Evolutionary conservation across 1,140 invertebrate genomes (phyloP).

Genomic region (Trichomalopsis sarcophagae): DNA sequence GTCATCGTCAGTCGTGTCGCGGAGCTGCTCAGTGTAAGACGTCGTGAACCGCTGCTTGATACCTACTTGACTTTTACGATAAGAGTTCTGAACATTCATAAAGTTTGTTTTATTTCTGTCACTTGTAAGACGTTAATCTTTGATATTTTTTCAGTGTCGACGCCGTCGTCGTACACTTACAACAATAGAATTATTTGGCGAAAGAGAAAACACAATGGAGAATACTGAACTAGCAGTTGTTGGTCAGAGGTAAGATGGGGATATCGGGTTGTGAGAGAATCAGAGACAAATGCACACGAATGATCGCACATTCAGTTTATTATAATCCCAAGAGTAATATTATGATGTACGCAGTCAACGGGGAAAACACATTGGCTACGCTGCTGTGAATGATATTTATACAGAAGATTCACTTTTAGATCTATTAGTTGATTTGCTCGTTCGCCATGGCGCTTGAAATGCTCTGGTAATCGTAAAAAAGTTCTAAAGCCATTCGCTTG

Average conservation of each 20-base stretch:
- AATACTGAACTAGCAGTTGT: not conserved
- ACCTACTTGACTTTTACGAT: no score
- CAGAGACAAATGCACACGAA: not conserved
- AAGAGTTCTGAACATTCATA: no score
- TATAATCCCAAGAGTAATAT: conserved; percentile 54
- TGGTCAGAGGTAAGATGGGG: not conserved
- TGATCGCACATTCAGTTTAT: conserved; percentile 45
- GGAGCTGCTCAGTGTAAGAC: no score
- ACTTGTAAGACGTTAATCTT: no score
- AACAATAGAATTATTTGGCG: no score
- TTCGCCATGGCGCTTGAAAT: not conserved
- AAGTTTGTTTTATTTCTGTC: no score
- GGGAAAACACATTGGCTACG: conserved; percentile 11
- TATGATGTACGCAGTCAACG: conserved; percentile 44
- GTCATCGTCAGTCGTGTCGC: no score
- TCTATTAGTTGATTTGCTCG: not conserved
- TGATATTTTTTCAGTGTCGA: no score
- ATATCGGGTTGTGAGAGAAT: not conserved
- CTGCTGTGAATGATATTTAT: conserved; percentile 24
- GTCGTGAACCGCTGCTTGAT: no score
- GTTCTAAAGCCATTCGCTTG: conserved; percentile 3
- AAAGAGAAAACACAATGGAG: no score
- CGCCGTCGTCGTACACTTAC: no score
- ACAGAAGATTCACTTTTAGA: not conserved
- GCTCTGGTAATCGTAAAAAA: not conserved